A percentile compares a stretch with the other conserved stretches of the same genome.
Evolutionary conservation across 2,797 vertebrate genomes (phyloP).

Genomic region (Harpagifer antarcticus): DNA sequence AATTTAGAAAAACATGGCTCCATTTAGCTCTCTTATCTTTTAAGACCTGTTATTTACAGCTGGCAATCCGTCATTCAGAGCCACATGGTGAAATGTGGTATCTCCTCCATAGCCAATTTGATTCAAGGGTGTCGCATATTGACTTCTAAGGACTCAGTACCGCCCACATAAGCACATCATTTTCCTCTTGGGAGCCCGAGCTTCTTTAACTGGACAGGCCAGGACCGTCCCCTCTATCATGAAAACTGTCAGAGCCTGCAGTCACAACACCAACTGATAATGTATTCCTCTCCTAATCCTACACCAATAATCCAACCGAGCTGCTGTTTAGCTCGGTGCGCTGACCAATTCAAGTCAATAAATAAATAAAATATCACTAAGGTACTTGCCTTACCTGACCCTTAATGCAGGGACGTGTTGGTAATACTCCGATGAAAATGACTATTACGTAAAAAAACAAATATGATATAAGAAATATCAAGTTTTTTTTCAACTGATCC

Average conservation of each 20-base stretch:
- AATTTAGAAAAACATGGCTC: conserved; percentile 1
- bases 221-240: conserved; percentile 55
- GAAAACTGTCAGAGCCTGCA: conserved; percentile 52
- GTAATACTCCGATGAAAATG: too few relatives aligned
- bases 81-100: conserved; percentile 33
- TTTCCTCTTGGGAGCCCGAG: conserved; percentile 53
- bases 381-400: conserved; percentile 37
- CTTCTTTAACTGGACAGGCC: conserved; percentile 51
- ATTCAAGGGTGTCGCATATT: conserved; percentile 58
- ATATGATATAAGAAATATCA: too few relatives aligned
- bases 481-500: too few relatives aligned
- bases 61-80: conserved; percentile 46
- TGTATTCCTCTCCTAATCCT: conserved; percentile 48
- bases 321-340: conserved; percentile 17
- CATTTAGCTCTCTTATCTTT: conserved; percentile 26
- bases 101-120: conserved; percentile 50
- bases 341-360: conserved; percentile 44
- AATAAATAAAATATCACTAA: conserved; percentile 43
- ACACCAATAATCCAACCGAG: conserved; percentile 34
- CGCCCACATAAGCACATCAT: conserved; percentile 54
- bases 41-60: conserved; percentile 51
- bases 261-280: conserved; percentile 46
- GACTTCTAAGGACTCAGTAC: conserved; percentile 49
- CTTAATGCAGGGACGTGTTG: too few relatives aligned
- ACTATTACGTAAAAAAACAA: too few relatives aligned